phyloP scores from a whole-genome alignment of 2,797 vertebrate species.

The Rhinophrynus dorsalis region DNA sequence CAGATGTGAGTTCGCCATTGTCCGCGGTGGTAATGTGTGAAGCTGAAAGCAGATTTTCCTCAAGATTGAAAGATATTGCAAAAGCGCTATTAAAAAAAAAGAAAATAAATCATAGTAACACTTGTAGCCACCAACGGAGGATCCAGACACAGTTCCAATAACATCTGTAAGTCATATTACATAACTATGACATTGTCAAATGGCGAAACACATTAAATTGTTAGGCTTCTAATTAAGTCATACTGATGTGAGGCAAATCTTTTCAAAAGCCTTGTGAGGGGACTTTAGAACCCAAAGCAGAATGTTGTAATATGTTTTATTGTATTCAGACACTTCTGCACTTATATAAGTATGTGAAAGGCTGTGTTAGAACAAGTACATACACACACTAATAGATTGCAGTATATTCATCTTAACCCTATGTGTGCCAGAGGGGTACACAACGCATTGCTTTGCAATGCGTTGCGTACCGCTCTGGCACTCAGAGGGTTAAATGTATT shows the following conservation, averaged over 20 bases:
- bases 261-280: not conserved
- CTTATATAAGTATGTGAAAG: slow-evolving; percentile 23
- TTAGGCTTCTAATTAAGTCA: slow-evolving; percentile 19
- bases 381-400: no score
- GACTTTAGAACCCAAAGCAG: slow-evolving; percentile 1
- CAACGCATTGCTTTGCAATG: slow-evolving; percentile 8
- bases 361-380: no score
- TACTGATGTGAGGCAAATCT: slow-evolving; percentile 16
- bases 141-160: not conserved
- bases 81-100: no score
- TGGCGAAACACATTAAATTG: slow-evolving; percentile 1
- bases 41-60: not conserved
- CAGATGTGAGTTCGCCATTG: not conserved
- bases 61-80: no score
- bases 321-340: slow-evolving; percentile 18
- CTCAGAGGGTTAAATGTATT: slow-evolving; percentile 15
- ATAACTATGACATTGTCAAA: slow-evolving; percentile 15
- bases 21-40: not conserved
- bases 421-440: no score
- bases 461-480: slow-evolving; percentile 7
- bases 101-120: not conserved
- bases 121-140: not conserved
- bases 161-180: slow-evolving; percentile 32
- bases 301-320: slow-evolving; percentile 35
- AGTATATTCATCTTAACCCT: no score